Base-by-base conservation (phyloP, 2,797 vertebrate genomes). In the Pangasius sanitwongsei region DNA sequence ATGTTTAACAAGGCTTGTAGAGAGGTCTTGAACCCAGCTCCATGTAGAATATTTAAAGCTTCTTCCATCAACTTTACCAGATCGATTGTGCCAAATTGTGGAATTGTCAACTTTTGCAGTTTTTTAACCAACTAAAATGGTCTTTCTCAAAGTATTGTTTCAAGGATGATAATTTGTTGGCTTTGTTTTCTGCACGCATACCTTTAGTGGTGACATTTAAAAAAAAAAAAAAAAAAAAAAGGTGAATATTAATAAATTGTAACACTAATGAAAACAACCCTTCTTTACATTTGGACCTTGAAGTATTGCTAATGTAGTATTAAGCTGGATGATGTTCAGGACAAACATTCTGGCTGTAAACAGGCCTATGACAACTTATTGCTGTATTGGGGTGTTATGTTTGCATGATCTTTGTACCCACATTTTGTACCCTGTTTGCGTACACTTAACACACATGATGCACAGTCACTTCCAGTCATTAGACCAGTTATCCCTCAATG, bases 331-430 rank as follows among this genome's bases (percentile, higher is more conserved):
- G 20, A 20, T 37, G 31, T 59, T 59, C 53, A 28, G 57, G 34
- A 61, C 20, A 83, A 87, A 34, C 67, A 67, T 82, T 28, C 34
- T 70, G 37, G 53, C 78, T 70, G 23, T 20, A 87, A 13, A 83
- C 80, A 74, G 25, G 18, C 28, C 41, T 86, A 44, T 1, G 9
- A 61, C 48, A 8, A 25, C 41, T 69, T 65, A 80, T 25, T 81
- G 69, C 34, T 18, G n/a, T 67, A 67, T 37, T 69, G 20, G 50
- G 8, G 34, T 37, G 50, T 59, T 86, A 86, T 12, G 0, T 37
- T 84, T 77, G 25, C 9, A 4, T 55, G 82, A 85, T 50, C 59
- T 85, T 85, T 78, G 82, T 44, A 88, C 82, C 57, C 9, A 67
- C 6, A 11, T 55, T 57, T 4, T 16, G n/a, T n/a, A n/a, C n/a